These are phyloP conservation scores for Calliphora vomitoria DNA, from an alignment of 2,888 invertebrate genomes.

Conservation along the genomic window DNA sequence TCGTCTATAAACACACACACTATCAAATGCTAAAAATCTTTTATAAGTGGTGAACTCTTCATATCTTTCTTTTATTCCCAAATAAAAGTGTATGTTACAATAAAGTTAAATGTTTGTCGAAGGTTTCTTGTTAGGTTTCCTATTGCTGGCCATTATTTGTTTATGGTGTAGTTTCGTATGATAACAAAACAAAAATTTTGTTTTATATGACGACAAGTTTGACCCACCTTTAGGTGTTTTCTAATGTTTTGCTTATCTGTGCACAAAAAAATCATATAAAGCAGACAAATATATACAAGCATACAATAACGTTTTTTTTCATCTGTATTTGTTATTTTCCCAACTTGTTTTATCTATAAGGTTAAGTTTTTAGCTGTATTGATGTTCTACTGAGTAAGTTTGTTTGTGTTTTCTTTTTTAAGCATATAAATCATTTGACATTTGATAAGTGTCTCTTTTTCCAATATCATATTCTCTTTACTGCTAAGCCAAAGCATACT, in stretches of 20 bases:
- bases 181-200: neutral
- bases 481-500: neutral
- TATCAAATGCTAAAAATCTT: conserved; percentile 52
- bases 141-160: conserved; percentile 35
- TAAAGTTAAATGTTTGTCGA: conserved; percentile 53
- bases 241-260: conserved; percentile 39
- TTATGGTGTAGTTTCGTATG: neutral
- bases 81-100: neutral
- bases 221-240: conserved; percentile 66
- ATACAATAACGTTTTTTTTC: conserved; percentile 8
- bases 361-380: conserved; percentile 11
- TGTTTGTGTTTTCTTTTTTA: neutral
- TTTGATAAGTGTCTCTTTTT: conserved; percentile 54
- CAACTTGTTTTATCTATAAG: conserved; percentile 22
- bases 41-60: conserved; percentile 32
- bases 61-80: neutral
- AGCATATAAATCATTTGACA: conserved; percentile 66
- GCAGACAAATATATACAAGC: neutral
- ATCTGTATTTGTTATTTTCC: neutral
- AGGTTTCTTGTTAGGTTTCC: conserved; percentile 35
- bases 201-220: conserved; percentile 50
- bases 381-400: neutral
- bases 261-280: neutral
- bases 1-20: neutral
- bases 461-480: neutral